A percentile compares a stretch with the other conserved stretches of the same genome.
These are phyloP conservation scores for Punctoribates punctum DNA, from an alignment of 2,888 invertebrate species.

Conservation along the genomic window DNA sequence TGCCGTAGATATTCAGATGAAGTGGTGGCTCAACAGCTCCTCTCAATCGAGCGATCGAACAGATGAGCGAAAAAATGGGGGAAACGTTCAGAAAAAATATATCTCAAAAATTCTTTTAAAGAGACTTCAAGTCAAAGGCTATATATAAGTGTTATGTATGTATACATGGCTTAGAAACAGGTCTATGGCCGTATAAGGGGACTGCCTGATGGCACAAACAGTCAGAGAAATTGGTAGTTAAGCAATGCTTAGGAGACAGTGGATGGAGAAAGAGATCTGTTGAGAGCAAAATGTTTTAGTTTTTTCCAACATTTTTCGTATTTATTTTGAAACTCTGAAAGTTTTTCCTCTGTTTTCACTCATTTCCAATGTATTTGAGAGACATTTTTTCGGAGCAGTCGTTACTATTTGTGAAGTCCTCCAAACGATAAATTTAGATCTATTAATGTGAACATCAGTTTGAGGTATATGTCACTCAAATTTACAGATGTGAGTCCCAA, in stretches of 20 bases:
- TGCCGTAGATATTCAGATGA: neutral
- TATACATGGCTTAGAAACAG: slow-evolving; percentile 14
- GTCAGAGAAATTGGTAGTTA: neutral
- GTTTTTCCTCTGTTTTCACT: neutral
- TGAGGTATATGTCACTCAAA: slow-evolving; percentile 31
- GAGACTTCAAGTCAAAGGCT: slow-evolving; percentile 4
- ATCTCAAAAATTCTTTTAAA: neutral
- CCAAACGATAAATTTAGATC: slow-evolving; percentile 32
- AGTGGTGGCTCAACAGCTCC: slow-evolving; percentile 19
- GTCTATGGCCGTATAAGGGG: slow-evolving; percentile 35
- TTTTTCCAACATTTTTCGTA: neutral
- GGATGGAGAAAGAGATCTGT: neutral
- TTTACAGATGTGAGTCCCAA: slow-evolving; percentile 19
- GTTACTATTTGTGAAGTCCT: slow-evolving; percentile 15
- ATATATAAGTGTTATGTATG: slow-evolving; percentile 23
- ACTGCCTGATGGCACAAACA: neutral
- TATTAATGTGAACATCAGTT: neutral
- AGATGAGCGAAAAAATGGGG: slow-evolving; percentile 7
- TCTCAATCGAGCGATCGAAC: neutral
- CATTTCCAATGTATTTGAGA: slow-evolving; percentile 2
- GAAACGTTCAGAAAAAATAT: neutral
- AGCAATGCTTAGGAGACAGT: neutral
- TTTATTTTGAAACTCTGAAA: neutral
- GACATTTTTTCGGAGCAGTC: slow-evolving; percentile 3
- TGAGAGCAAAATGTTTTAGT: neutral